Evolutionary conservation across 2,888 invertebrate genomes (phyloP).

Genomic region (Melanchra persicariae): DNA sequence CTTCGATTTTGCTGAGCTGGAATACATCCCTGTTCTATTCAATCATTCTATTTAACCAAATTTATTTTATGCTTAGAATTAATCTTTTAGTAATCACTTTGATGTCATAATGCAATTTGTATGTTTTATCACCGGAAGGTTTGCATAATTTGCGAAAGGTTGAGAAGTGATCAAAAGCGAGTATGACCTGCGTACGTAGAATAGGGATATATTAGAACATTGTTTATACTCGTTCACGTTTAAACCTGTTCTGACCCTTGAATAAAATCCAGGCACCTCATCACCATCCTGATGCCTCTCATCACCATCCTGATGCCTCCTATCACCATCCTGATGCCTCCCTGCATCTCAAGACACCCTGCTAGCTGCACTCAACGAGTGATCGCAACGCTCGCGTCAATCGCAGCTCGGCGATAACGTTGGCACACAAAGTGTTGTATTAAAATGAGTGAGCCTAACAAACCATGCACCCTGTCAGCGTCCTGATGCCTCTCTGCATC

Average conservation of each 20-base stretch:
- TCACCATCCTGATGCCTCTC: too few relatives aligned
- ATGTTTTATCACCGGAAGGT: too few relatives aligned
- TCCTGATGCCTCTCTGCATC: conserved; percentile 42
- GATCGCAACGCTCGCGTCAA: conserved; percentile 61
- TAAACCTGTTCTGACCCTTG: too few relatives aligned
- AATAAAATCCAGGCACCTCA: too few relatives aligned
- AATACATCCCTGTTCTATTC: not conserved
- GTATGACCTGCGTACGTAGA: too few relatives aligned
- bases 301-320: too few relatives aligned
- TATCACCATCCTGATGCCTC: not conserved
- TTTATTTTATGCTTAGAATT: not conserved
- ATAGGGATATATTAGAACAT: too few relatives aligned
- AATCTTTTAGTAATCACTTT: not conserved
- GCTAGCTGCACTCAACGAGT: conserved; percentile 65
- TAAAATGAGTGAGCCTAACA: conserved; percentile 48
- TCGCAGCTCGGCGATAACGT: conserved; percentile 45
- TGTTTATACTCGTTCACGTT: too few relatives aligned
- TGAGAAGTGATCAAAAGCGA: too few relatives aligned
- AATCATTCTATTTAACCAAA: not conserved
- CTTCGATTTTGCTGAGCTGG: not conserved
- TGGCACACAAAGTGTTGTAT: conserved; percentile 55
- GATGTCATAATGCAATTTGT: too few relatives aligned
- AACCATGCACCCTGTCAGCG: not conserved
- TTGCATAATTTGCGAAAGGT: too few relatives aligned
- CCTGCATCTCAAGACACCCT: conserved; percentile 56